Evolutionary conservation across 2,888 invertebrate species (phyloP), one percentile per base, ranked within the genome.

Genomic region (Macroteleia sp.): DNA sequence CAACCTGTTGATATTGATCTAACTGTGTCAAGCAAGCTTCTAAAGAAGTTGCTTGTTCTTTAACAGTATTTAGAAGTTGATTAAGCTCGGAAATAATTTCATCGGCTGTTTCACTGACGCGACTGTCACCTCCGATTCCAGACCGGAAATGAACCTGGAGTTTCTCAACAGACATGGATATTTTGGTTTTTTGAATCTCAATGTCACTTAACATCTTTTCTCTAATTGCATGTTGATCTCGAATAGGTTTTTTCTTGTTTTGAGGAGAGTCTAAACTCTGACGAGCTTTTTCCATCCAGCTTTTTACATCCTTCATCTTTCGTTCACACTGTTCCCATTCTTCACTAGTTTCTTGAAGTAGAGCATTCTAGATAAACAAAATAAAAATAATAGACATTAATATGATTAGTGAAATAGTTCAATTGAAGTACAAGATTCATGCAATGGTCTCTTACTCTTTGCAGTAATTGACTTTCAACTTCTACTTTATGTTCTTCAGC

Each of bases 321-420:
- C 95, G 96, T 92, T 98, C 98, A 92, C 97, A 98, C 91, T 98
- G 96, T 90, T 98, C 97, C 97, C 98, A 98, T 92, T 98, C 98
- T 90, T 98, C 97, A 48, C 96, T 95, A 57, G 97, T 95, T 92
- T 98, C 98, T 93, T 97, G 96, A 74, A 98, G 93, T 83, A 97
- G 92, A 44, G 96, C 96, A 89, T 96, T 96, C 97, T 97, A 78
- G 93, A 64, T 1, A 48, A 3, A 50, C n/a, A 5, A 44, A 62
- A 10, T 22, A 34, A 25, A 36, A 50, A 14, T 36, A 25, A 34
- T 54, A 3, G 4, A 6, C 25, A 25, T 25, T 25, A 25, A 25
- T 25, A 3, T 25, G 4, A 25, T 25, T n/a, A n/a, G n/a, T n/a
- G n/a, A n/a, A n/a, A n/a, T n/a, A n/a, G n/a, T n/a, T n/a, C n/a